Base-by-base conservation (phyloP, 1,140 invertebrate genomes). In the Dreissena polymorpha region DNA sequence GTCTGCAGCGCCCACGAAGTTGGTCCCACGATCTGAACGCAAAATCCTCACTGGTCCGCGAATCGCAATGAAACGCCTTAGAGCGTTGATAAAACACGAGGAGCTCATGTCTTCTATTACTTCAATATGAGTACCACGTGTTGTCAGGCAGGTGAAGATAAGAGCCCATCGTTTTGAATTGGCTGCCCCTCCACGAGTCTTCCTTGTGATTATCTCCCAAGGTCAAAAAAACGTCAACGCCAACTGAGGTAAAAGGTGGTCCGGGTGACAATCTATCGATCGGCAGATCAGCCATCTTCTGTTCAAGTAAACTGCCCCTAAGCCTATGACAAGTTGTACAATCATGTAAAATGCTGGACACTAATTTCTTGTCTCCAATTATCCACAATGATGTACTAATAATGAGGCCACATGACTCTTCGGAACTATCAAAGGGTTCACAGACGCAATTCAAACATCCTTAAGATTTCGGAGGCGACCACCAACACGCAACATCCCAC, bases 341-440 rank as follows among this genome's bases (percentile, higher is more conserved):
- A 0, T 85, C 70, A 71, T 85, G 65, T 21, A 88, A 83, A 0
- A 67, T 12, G 12, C 78, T 80, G 18, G 65, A 68, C n/a, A 88
- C 67, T 14, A 81, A 13, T 25, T 63, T 23, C 21, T 82, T 86
- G n/a, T 13, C 65, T 18, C 83, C 84, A 14, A 85, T 72, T 7
- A 89, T 82, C 87, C 88, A 89, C 53, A 72, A 51, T 88, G 84
- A 18, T 69, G 57, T 8, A 85, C 65, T 14, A 88, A 27, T 18
- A 87, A 65, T 27, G 21, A 69, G 14, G 82, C 69, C 0, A 88
- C 25, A 64, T 88, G 87, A 53, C 60, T 25, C 49, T 70, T 72
- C 7, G 86, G 87, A 18, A 89, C 53, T 25, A 88, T 85, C 1
- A 87, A 69, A 0, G 87, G 88, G 72, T 88, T 85, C 16, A 60